Base-by-base conservation (phyloP, 2,113 vertebrate species). In the Dipodomys stephensi region DNA sequence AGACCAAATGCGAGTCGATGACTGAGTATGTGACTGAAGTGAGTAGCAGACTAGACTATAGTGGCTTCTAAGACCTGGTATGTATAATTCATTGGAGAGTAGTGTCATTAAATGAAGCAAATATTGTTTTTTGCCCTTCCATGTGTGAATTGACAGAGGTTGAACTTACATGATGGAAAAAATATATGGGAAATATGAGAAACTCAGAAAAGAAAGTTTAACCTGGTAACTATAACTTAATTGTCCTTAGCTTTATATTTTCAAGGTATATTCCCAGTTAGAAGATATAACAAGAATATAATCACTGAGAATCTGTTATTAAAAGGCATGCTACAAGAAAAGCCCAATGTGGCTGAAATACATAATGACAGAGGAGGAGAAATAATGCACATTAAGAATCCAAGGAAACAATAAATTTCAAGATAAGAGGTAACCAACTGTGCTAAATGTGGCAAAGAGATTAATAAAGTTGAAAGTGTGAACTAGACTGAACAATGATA, bases 381-480 rank as follows among this genome's bases (percentile, higher is more conserved):
- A 77, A 73, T 57, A 30, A 76, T 35, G 30, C 0, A 79, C 20
- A 1, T 16, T 88, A 4, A 12, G 30, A 86, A 85, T 32, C 2
- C 39, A 62, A 84, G 20, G 22, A 90, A 88, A 1, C 11, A 57
- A 46, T 49, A 10, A 32, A 77, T 81, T 73, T 81, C 73, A 90
- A n/a, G 46, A 87, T 78, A 68, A 82, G 12, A 85, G 7, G 1
- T 6, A 73, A 49, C 30, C 30, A 35, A 25, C 46, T 53, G 6
- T 49, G 19, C 23, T 88, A 76, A 94, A 76, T 57, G 60, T 80
- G 76, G 62, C 69, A 90, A 88, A 90, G 46, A 85, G 28, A 90
- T 67, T 87, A 83, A 30, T 12, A n/a, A 22, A 82, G 23, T 71
- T 25, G n/a, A 44, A 88, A 90, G 28, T 82, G n/a, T 68, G 44